phyloP scores from a whole-genome alignment of 2,797 vertebrate species.

The Neosalanx taihuensis region DNA sequence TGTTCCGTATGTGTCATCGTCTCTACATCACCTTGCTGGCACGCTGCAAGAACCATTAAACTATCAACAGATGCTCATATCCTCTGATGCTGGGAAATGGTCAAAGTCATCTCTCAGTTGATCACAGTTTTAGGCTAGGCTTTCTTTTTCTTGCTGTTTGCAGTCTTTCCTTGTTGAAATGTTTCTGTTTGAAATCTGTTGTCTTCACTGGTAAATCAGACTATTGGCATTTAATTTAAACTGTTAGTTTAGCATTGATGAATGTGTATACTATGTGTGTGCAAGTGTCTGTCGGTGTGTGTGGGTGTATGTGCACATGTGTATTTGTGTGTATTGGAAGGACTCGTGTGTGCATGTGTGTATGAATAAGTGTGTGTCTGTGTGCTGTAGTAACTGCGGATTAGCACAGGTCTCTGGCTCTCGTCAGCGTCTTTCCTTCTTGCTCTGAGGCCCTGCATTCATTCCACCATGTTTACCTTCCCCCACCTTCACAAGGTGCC shows the following conservation, averaged over 20 bases:
- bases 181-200: too few relatives aligned
- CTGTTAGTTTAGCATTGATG: too few relatives aligned
- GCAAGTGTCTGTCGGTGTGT: too few relatives aligned
- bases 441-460: slow-evolving; percentile 73
- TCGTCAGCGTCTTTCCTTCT: slow-evolving; percentile 64
- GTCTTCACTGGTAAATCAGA: too few relatives aligned
- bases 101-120: not conserved
- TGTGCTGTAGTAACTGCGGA: slow-evolving; percentile 43
- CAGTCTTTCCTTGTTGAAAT: too few relatives aligned
- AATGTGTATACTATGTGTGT: too few relatives aligned
- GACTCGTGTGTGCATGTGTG: too few relatives aligned
- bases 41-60: slow-evolving; percentile 47
- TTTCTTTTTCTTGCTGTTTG: not conserved
- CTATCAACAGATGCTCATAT: slow-evolving; percentile 55
- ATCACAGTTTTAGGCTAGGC: not conserved
- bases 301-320: too few relatives aligned
- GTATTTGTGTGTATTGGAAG: too few relatives aligned
- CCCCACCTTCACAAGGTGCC: slow-evolving; percentile 64
- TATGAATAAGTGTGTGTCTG: not conserved
- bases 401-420: slow-evolving; percentile 67
- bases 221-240: too few relatives aligned
- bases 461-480: slow-evolving; percentile 76
- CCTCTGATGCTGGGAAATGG: slow-evolving; percentile 21
- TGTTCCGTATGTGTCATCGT: slow-evolving; percentile 51
- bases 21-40: slow-evolving; percentile 54